A percentile compares a stretch with the other conserved stretches of the same genome.
phyloP scores from a whole-genome alignment of 2,113 vertebrate species.

The Dasyprocta punctata region DNA sequence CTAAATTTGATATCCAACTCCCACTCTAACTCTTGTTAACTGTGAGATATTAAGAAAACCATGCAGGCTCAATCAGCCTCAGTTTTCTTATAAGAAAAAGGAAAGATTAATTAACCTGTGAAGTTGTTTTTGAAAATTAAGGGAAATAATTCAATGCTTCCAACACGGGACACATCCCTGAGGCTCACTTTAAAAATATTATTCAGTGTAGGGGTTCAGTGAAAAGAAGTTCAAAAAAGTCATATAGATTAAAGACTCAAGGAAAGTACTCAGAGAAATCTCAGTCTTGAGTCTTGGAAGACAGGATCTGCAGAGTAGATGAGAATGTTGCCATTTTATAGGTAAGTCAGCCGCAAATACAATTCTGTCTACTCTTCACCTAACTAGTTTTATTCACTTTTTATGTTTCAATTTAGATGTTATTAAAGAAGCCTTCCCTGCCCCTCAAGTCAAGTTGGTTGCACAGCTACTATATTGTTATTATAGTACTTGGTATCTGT shows the following conservation, averaged over 20 bases:
- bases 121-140: background rate
- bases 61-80: background rate
- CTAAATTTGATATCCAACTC: background rate
- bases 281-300: background rate
- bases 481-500: background rate
- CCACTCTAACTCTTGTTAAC: background rate
- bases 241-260: background rate
- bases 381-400: background rate
- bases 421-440: background rate
- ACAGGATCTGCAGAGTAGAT: background rate
- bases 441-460: background rate
- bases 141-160: background rate
- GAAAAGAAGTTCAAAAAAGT: background rate
- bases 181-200: slow-evolving; percentile 15
- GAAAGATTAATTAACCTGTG: background rate
- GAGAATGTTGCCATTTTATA: background rate
- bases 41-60: background rate
- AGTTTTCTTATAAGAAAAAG: background rate
- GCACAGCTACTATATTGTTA: rapidly evolving
- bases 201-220: background rate
- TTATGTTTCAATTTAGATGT: background rate
- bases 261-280: background rate
- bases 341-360: background rate
- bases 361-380: background rate
- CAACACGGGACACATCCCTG: background rate